A percentile compares a stretch with the other conserved stretches of the same genome.
Conservation (phyloP, 1,140 invertebrate species). For the Drosophila kohkoa region DNA sequence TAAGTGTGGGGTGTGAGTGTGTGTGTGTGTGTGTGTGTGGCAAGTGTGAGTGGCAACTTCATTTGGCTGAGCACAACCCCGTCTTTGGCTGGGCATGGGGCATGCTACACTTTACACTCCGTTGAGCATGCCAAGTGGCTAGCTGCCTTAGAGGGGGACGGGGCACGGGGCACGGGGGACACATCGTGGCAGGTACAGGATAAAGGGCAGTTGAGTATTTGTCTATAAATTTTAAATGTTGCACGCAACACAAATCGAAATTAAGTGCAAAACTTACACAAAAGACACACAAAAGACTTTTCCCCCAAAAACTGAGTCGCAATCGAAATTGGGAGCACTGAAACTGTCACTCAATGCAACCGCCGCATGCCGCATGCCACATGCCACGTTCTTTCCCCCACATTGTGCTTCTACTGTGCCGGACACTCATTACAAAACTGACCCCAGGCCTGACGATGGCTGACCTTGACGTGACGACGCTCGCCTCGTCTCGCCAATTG, state of each 20-base stretch:
- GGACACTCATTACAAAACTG: slow-evolving; percentile 30
- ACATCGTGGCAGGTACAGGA: slow-evolving; percentile 10
- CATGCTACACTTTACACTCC: slow-evolving; percentile 55
- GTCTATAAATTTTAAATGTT: slow-evolving; percentile 64
- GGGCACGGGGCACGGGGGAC: not conserved
- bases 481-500: slow-evolving; percentile 32
- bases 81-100: slow-evolving; percentile 11
- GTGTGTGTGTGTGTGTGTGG: not conserved
- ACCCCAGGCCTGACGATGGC: not conserved
- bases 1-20: no score
- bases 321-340: not conserved
- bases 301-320: not conserved
- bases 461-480: slow-evolving; percentile 41
- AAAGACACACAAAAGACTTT: slow-evolving; percentile 16
- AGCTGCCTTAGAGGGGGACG: not conserved
- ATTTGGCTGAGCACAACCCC: slow-evolving; percentile 22
- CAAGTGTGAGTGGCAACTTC: slow-evolving; percentile 44
- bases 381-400: not conserved
- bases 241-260: slow-evolving; percentile 58
- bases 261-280: slow-evolving; percentile 43
- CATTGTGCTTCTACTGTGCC: not conserved
- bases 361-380: not conserved
- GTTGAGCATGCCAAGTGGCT: slow-evolving; percentile 58
- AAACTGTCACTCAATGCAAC: slow-evolving; percentile 20
- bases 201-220: slow-evolving; percentile 31